These are phyloP conservation scores for Engraulis encrasicolus DNA, from an alignment of 2,113 vertebrate species.

Conservation along the genomic window DNA sequence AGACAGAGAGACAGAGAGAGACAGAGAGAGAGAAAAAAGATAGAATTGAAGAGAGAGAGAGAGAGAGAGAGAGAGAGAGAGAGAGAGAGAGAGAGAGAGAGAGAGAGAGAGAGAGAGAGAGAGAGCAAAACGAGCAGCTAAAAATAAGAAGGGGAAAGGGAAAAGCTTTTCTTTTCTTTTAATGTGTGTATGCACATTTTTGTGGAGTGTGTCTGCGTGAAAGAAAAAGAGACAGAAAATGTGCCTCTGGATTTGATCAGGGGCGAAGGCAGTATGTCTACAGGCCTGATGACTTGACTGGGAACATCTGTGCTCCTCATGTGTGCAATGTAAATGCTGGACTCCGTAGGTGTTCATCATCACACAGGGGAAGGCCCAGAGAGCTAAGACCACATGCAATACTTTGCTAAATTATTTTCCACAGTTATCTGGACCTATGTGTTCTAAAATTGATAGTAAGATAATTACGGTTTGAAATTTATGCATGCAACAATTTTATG, in stretches of 20 bases:
- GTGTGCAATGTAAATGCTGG: slow-evolving; percentile 10
- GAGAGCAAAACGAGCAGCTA: no score
- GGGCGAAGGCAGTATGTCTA: not conserved
- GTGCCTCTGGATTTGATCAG: not conserved
- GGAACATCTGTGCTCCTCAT: slow-evolving; percentile 32
- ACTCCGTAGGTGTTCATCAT: not conserved
- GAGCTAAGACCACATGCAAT: not conserved
- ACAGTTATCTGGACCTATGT: not conserved
- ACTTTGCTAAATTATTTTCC: not conserved
- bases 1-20: no score
- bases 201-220: not conserved
- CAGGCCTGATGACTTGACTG: slow-evolving; percentile 19
- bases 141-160: not conserved
- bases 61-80: no score
- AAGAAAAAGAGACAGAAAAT: not conserved
- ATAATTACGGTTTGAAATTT: not conserved
- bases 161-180: not conserved
- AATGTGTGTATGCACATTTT: not conserved
- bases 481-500: no score
- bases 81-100: no score
- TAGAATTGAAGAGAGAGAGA: no score
- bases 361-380: not conserved
- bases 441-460: not conserved
- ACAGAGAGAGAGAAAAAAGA: not conserved
- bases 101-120: no score